Conservation (phyloP, 2,113 vertebrate genomes). For the Seriola rivoliana region DNA sequence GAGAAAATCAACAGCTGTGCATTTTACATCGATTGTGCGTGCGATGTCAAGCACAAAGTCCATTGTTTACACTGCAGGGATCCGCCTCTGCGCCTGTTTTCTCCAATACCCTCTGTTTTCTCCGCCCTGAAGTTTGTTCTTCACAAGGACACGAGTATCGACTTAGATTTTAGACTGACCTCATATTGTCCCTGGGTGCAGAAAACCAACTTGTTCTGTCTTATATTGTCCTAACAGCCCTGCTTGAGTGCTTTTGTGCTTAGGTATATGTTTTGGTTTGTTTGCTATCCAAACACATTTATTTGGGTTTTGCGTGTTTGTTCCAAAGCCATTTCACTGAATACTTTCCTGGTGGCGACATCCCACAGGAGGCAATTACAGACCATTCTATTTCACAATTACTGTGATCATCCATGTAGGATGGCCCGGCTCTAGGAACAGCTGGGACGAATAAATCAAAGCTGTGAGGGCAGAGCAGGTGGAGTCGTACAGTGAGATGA, state of each 20-base stretch:
- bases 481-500: constrained; percentile 24
- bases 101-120: neutral
- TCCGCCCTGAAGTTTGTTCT: constrained; percentile 22
- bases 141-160: constrained; percentile 21
- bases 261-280: constrained; percentile 44
- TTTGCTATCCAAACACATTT: constrained; percentile 22
- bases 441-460: constrained; percentile 75
- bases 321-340: constrained; percentile 35
- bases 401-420: constrained; percentile 63
- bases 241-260: constrained; percentile 27
- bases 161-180: constrained; percentile 13
- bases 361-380: constrained; percentile 74
- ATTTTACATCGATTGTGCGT: constrained; percentile 42
- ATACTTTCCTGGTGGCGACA: constrained; percentile 45
- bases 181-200: neutral
- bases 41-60: constrained; percentile 32
- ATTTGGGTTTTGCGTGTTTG: constrained; percentile 53
- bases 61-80: constrained; percentile 34
- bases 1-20: constrained; percentile 21
- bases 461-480: constrained; percentile 60
- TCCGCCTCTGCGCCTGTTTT: constrained; percentile 15
- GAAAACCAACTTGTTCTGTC: constrained; percentile 18
- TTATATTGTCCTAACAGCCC: constrained; percentile 13
- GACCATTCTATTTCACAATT: constrained; percentile 65
- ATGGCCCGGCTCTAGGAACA: constrained; percentile 52